Evolutionary conservation across 2,888 invertebrate species (phyloP), one percentile per base, ranked within the genome.

Genomic region (Melitaea athalia): DNA sequence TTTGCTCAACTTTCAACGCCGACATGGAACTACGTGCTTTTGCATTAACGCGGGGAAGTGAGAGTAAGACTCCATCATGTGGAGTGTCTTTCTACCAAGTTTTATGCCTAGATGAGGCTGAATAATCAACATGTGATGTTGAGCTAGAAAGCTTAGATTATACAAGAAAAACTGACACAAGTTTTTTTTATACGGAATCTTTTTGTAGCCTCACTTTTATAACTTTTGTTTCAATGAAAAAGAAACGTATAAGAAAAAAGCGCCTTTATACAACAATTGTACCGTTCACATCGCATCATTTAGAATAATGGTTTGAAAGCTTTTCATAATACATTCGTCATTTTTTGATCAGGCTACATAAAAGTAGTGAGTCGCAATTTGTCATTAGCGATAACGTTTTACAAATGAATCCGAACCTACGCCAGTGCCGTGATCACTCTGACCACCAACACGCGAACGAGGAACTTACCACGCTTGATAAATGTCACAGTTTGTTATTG

Each of bases 1-100:
- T 89, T 89, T 87, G 84, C 88, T 86, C 86, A 91, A 91, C 87
- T 91, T 90, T 91, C 89, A 87, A 86, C 87, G 84, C 83, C 85
- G 88, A 87, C 89, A 86, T 87, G 85, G 81, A 88, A 87, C 90
- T 90, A 89, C 91, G 91, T 90, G 91, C 88, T 87, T 87, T 85
- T 87, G 92, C 90, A 91, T 92, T 91, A 91, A 90, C 88, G 86
- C 83, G 79, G 82, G 76, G 84, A 85, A 87, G 88, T 86, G 80
- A 81, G 78, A 78, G 85, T 83, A 85, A 83, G 82, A 83, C 85
- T 87, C 86, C 85, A 85, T 85, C 74, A 81, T 81, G 83, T 81
- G 79, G 84, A 90, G 87, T 89, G 85, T 90, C 87, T 90, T 86
- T 81, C 82, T 77, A 80, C 82, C 81, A 86, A 88, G 87, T 91